Evolutionary conservation across 1,140 invertebrate genomes (phyloP).

Genomic region (Bombyx mandarina): DNA sequence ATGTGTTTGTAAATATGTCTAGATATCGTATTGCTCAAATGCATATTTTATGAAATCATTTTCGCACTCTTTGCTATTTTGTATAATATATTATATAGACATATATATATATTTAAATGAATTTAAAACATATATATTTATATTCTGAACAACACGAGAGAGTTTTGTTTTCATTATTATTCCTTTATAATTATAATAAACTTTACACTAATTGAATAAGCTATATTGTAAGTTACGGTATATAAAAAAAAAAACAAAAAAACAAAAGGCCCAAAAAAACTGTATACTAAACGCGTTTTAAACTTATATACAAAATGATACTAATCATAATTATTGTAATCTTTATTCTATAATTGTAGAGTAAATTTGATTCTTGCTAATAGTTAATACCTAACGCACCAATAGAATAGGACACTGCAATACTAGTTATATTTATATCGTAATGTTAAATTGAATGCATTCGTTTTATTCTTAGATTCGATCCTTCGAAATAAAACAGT

Average conservation of each 20-base stretch:
- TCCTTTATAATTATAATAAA: background rate
- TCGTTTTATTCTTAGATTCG: no score
- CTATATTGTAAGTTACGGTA: constrained; percentile 24
- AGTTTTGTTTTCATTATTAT: constrained; percentile 27
- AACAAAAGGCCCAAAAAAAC: constrained; percentile 59
- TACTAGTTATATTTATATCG: constrained; percentile 14
- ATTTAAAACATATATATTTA: no score
- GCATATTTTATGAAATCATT: constrained; percentile 68
- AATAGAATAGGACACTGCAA: constrained; percentile 38
- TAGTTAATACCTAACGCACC: constrained; percentile 33
- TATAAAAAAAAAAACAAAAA: constrained; percentile 40
- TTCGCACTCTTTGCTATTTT: constrained; percentile 66
- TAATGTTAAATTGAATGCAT: constrained; percentile 1
- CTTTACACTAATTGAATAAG: constrained; percentile 1
- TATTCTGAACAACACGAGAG: constrained; percentile 25
- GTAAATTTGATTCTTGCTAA: constrained; percentile 9
- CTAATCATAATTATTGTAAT: no score
- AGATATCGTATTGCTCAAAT: constrained; percentile 69
- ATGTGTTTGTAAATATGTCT: constrained; percentile 10
- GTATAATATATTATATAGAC: constrained; percentile 28
- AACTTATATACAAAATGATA: constrained; percentile 29
- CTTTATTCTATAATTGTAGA: no score
- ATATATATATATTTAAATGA: no score
- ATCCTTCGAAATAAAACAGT: no score
- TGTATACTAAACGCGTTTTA: constrained; percentile 62